phyloP scores from a whole-genome alignment of 2,113 vertebrate species.

The Sorex araneus region DNA sequence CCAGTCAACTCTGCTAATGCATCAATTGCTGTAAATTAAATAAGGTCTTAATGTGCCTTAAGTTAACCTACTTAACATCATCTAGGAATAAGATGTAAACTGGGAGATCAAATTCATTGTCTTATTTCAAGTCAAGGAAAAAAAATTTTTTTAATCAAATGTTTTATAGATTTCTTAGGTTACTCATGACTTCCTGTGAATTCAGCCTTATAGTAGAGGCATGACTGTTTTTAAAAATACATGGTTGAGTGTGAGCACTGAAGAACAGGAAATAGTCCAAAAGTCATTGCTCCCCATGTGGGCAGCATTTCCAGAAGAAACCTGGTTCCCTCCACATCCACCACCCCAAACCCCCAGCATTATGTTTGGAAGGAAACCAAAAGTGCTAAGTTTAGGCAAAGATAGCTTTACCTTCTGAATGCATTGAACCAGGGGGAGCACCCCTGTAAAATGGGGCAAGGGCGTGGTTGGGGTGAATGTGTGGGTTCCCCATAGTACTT shows the following conservation, averaged over 20 bases:
- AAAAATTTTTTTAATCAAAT: conserved; percentile 1
- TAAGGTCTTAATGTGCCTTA: no score
- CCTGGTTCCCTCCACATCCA: background rate
- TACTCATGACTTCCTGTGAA: background rate
- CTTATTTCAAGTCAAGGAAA: conserved; percentile 32
- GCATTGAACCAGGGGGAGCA: conserved; percentile 1
- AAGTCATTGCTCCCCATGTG: background rate
- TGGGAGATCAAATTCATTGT: background rate
- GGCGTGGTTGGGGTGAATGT: background rate
- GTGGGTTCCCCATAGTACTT: background rate
- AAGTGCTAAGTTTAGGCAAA: conserved; percentile 29
- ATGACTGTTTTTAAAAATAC: background rate
- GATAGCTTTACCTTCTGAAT: background rate
- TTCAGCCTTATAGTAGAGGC: background rate
- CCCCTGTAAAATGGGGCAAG: background rate
- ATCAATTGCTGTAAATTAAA: background rate
- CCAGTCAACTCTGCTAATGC: background rate
- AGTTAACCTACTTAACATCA: background rate
- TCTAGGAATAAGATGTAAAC: background rate
- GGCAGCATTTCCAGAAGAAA: background rate
- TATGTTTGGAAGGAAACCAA: background rate
- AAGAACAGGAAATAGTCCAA: conserved; percentile 16
- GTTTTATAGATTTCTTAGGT: background rate
- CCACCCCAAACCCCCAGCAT: background rate
- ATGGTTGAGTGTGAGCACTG: background rate